Base-by-base conservation (phyloP, 2,888 invertebrate genomes). In the Papilio elwesi region DNA sequence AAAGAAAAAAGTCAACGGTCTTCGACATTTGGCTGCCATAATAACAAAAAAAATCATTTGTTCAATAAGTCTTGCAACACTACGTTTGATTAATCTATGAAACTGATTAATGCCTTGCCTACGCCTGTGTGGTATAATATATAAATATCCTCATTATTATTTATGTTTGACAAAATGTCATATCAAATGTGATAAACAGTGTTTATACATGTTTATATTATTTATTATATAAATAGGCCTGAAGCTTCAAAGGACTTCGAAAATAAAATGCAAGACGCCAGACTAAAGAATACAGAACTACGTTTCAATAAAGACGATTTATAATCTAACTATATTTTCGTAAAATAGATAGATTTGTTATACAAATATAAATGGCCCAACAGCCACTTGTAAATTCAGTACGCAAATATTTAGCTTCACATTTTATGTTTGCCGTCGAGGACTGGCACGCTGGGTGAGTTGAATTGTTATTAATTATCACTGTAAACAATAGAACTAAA, bases 401-500 rank as follows among this genome's bases (percentile, higher is more conserved):
- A 16, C 86, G 86, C 47, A 85, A 82, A 59, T 88, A 85, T 81
- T 81, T 93, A 77, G 78, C 81, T 26, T 83, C 89, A 7, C 82
- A 88, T 78, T 81, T 82, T 74, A 93, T 93, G 90, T 78, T 80
- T 75, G 90, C 86, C 57, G 89, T 88, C 74, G 85, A 91, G 63
- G 91, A 91, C 63, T 93, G 93, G 93, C 75, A 93, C 38, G 68
- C 85, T n/a, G 92, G 89, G 93, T 92, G 80, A 78, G 84, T 70
- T 43, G 26, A 52, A 52, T 15, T 10, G 53, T 52, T 7, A 15
- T n/a, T 62, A 26, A 38, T 26, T 1, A 8, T 48, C 11, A 48
- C n/a, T n/a, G 11, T 48, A 10, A 48, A 48, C 11, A 48, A 10
- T 26, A 26, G 4, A 2, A 2, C 1, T 26, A 26, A 26, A 26